These are phyloP conservation scores for Andrena hattorfiana DNA, from an alignment of 2,888 invertebrate species.

Conservation along the genomic window DNA sequence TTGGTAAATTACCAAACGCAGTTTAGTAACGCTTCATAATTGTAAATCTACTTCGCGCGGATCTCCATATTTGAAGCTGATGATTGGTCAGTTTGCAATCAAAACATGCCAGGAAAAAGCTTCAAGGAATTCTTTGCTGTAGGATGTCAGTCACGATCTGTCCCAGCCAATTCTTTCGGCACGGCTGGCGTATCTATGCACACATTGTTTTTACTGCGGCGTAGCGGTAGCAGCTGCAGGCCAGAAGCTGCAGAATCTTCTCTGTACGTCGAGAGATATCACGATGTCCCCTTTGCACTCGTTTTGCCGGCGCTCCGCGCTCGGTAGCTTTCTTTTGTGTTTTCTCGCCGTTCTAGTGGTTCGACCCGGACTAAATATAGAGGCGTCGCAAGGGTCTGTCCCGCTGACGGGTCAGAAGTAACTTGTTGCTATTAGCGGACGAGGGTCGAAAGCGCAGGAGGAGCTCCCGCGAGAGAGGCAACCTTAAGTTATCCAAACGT, in stretches of 20 bases:
- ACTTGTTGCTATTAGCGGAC: constrained; percentile 78
- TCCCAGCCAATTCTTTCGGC: constrained; percentile 17
- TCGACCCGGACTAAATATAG: constrained; percentile 73
- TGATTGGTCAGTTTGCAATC: no score
- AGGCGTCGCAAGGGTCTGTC: constrained; percentile 73
- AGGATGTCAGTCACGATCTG: constrained; percentile 20
- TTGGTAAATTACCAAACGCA: no score
- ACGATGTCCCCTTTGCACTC: constrained; percentile 60
- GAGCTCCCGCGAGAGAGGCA: constrained; percentile 52
- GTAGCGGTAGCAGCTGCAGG: constrained; percentile 58
- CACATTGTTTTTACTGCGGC: constrained; percentile 53
- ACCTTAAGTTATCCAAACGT: constrained; percentile 61
- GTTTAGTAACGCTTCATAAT: no score
- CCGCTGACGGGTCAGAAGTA: constrained; percentile 77
- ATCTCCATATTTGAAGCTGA: no score
- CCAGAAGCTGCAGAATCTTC: constrained; percentile 66
- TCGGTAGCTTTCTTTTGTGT: constrained; percentile 69
- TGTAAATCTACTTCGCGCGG: no score
- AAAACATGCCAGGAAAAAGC: no score
- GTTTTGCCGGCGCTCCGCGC: constrained; percentile 48
- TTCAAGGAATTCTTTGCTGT: not conserved
- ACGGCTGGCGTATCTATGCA: constrained; percentile 32
- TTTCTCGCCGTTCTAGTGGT: constrained; percentile 73
- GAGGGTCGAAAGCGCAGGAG: constrained; percentile 70
- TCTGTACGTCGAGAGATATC: constrained; percentile 59